Base-by-base conservation (phyloP, 1,140 invertebrate genomes). In the Diploscapter pachys region DNA sequence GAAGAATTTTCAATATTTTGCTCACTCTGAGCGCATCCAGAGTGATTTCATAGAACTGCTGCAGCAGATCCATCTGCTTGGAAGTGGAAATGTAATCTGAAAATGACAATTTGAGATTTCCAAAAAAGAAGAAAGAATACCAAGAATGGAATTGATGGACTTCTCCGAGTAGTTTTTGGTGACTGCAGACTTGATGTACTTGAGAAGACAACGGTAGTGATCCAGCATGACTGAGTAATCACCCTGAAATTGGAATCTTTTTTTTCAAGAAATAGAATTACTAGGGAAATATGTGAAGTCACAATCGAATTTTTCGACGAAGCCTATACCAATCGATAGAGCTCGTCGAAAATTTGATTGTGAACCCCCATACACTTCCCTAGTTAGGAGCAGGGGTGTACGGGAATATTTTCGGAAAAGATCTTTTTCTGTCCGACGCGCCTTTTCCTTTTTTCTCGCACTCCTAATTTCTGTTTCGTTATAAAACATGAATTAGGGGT, bases 101-200 rank as follows among this genome's bases (percentile, higher is more conserved):
- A 31, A 31, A 31, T 31, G 1, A 31, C 31, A 31, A 31, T 31
- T 31, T 31, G 31, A 31, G 31, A 31, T 31, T 31, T 31, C 0
- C 31, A 31, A 31, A 31, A 31, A 31, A 31, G 31, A 31, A 31
- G 31, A 31, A 31, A 31, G 31, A 31, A 31, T 31, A 31, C 31
- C 31, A 31, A 99, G 88, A 84, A 99, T 99, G 13, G 96, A 98
- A 87, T 99, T 99, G 78, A 99, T 99, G 50, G 95, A 98, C 86
- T 99, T 99, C 86, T 99, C 97, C 70, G 96, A 98, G 86, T 99
- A 97, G 87, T 99, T 99, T 84, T 96, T 91, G 5, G 96, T 99
- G 48, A 99, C 96, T 63, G 96, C 69, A 97, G 89, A 56, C 86
- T 98, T 97, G 64, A 98, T 98, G 85, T 99, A 99, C 2, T 93